Evolutionary conservation across 1,140 invertebrate genomes (phyloP), one percentile per base, ranked within the genome.

Genomic region (Nautilus pompilius): DNA sequence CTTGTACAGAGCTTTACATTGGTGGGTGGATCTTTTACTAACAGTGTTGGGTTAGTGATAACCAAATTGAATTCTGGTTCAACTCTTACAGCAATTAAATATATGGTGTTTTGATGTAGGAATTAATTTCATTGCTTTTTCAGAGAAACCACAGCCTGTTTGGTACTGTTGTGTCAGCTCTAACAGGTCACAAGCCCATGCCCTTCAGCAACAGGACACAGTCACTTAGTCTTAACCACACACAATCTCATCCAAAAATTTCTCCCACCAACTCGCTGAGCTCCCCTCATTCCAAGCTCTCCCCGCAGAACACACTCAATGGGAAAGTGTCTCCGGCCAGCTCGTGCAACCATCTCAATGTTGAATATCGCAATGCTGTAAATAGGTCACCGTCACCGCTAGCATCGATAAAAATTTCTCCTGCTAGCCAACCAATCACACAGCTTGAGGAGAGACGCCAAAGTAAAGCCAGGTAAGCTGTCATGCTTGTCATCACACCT

Each of bases 91-190:
- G n/a, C n/a, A n/a, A n/a, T n/a, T n/a, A n/a, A n/a, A n/a, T n/a
- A n/a, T n/a, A n/a, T n/a, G n/a, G n/a, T n/a, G n/a, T n/a, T n/a
- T n/a, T n/a, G n/a, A n/a, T n/a, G n/a, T n/a, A n/a, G n/a, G n/a
- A n/a, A n/a, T n/a, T n/a, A n/a, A n/a, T 60, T 62, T 63, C 6
- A 58, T 41, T 58, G 58, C 36, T 65, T 59, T 74, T 74, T 51
- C 86, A 98, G 93, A 89, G 96, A 79, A 96, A 98, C 81, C 96
- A 99, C 84, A 94, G 93, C 34, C 84, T 99, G 45, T 99, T 99
- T 82, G 96, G 96, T 49, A 84, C 80, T 63, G 79, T 85, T 49
- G 82, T 85, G 46, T 81, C 77, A 62, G 82, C 82, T n/a, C 62
- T 79, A 22, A 69, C 74, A 3, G 74, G 77, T 45, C 63, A 67